phyloP scores from a whole-genome alignment of 2,797 vertebrate genomes.

The Labeo calbasu region DNA sequence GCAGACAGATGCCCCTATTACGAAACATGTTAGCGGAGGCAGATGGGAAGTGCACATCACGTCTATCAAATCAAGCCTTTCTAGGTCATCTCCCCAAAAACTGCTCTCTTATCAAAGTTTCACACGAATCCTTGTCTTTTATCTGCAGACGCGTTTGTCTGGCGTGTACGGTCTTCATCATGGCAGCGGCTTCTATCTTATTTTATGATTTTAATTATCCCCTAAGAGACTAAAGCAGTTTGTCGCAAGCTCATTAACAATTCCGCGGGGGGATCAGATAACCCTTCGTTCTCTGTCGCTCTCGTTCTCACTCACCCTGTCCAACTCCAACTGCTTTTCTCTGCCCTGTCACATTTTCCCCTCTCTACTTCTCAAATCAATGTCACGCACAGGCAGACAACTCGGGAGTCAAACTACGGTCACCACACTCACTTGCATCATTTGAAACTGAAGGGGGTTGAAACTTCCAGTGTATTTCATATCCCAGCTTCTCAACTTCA shows the following conservation, averaged over 20 bases:
- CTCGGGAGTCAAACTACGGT: slow-evolving; percentile 77
- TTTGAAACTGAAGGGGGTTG: slow-evolving; percentile 61
- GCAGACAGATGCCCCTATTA: slow-evolving; percentile 57
- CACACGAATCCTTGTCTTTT: slow-evolving; percentile 61
- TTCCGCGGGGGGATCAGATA: slow-evolving; percentile 59
- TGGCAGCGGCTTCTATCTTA: slow-evolving; percentile 62
- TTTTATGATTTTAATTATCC: slow-evolving; percentile 71
- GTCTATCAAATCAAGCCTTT: slow-evolving; percentile 50
- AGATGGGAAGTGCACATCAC: slow-evolving; percentile 38
- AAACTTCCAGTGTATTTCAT: slow-evolving; percentile 66
- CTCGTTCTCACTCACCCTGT: slow-evolving; percentile 36
- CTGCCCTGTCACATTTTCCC: slow-evolving; percentile 35
- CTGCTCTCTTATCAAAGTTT: slow-evolving; percentile 65
- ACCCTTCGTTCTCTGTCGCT: slow-evolving; percentile 45
- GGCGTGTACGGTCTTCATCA: slow-evolving; percentile 45
- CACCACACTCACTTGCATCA: slow-evolving; percentile 67
- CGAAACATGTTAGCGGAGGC: slow-evolving; percentile 56
- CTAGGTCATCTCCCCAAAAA: slow-evolving; percentile 61
- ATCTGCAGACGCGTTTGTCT: slow-evolving; percentile 54
- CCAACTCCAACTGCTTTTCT: slow-evolving; percentile 47
- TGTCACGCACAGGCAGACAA: slow-evolving; percentile 71
- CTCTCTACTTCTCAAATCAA: slow-evolving; percentile 63
- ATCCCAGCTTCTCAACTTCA: slow-evolving; percentile 71
- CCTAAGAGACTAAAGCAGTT: slow-evolving; percentile 68
- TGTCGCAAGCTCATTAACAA: slow-evolving; percentile 67